Conservation (phyloP, 2,797 vertebrate genomes). For the Babyrousa celebensis region DNA sequence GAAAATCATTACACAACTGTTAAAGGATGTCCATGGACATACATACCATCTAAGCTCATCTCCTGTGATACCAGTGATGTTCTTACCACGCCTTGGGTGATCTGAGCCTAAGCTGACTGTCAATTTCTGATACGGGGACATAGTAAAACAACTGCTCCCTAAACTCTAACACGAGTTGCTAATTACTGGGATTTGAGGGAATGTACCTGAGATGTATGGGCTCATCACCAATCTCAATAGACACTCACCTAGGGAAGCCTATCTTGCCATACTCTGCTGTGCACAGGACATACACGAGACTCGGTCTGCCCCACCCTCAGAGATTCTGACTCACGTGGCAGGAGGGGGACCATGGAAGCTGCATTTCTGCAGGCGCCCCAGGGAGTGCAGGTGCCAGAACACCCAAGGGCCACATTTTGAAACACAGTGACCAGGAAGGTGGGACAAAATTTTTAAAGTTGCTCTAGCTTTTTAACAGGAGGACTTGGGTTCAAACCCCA, state of each 20-base stretch:
- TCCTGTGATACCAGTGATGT: neutral
- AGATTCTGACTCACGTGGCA: conserved; percentile 19
- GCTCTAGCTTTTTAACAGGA: conserved; percentile 25
- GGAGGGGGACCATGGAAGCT: neutral
- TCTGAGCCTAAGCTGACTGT: neutral
- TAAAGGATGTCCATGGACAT: neutral
- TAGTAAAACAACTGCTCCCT: conserved; percentile 45
- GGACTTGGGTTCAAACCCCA: conserved; percentile 29
- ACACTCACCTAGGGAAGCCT: conserved; percentile 34
- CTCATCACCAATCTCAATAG: conserved; percentile 35
- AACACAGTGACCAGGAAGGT: neutral
- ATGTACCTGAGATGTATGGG: neutral
- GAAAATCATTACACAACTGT: conserved; percentile 57
- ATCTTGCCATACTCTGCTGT: conserved; percentile 26
- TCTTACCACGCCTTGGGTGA: neutral
- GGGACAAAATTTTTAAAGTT: neutral
- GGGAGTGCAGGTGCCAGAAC: neutral
- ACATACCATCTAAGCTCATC: conserved; percentile 32
- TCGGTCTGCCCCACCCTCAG: neutral
- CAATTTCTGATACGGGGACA: conserved; percentile 4
- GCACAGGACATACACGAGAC: conserved; percentile 25
- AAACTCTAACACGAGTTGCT: conserved; percentile 31
- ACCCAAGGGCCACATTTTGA: conserved; percentile 32
- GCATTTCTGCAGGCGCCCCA: neutral
- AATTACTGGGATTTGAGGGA: conserved; percentile 38